Conservation (phyloP, 2,888 invertebrate species). For the Polietes domitor region DNA sequence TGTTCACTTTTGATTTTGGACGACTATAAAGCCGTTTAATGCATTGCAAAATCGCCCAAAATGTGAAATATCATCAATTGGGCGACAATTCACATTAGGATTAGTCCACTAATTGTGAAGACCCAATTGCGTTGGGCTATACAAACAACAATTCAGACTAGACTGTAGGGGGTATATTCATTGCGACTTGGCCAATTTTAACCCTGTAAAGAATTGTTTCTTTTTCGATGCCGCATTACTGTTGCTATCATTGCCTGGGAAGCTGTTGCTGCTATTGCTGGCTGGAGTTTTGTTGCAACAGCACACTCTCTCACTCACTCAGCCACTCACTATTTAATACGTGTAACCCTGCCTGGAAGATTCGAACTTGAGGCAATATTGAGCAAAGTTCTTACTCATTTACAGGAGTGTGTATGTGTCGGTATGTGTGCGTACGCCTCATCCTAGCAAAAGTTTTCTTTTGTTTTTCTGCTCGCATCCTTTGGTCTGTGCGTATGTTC, state of each 20-base stretch:
- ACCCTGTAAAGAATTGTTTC: no score
- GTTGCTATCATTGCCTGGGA: neutral
- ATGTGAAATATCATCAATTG: no score
- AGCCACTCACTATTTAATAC: conserved; percentile 46
- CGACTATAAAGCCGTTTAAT: no score
- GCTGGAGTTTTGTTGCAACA: neutral
- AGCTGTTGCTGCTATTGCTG: neutral
- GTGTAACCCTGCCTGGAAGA: conserved; percentile 58
- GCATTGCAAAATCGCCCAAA: no score
- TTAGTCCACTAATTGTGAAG: no score
- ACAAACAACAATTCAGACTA: no score
- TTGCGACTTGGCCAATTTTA: no score
- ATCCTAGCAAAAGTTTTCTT: neutral
- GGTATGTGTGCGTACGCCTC: neutral
- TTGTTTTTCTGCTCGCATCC: neutral
- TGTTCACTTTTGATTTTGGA: no score
- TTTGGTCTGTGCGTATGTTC: neutral
- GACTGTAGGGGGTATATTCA: no score
- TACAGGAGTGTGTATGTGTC: neutral
- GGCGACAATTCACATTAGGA: no score
- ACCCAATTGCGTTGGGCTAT: no score
- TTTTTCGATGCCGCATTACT: neutral
- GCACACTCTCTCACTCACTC: neutral
- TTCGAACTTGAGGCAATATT: conserved; percentile 59
- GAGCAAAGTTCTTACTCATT: conserved; percentile 13